Evolutionary conservation across 2,888 invertebrate species (phyloP).

Genomic region (Drosophila eohydei): DNA sequence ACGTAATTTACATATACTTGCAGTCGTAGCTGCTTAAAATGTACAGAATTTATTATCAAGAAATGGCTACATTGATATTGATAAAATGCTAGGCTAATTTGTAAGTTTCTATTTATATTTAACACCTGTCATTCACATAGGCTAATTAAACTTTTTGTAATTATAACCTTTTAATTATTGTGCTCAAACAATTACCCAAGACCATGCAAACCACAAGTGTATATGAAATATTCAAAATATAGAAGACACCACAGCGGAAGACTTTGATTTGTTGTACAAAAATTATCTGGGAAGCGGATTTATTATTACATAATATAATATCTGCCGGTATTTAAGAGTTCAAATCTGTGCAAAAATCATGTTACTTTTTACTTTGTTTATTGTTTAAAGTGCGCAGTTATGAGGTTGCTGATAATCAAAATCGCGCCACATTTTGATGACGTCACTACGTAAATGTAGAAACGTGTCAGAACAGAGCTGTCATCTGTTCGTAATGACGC

Average conservation of each 20-base stretch:
- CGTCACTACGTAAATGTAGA: conserved; percentile 15
- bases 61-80: conserved; percentile 57
- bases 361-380: not conserved
- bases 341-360: not conserved
- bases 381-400: conserved; percentile 6
- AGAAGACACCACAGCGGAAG: conserved; percentile 36
- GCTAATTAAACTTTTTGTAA: conserved; percentile 44
- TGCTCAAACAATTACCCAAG: conserved; percentile 60
- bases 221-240: conserved; percentile 46
- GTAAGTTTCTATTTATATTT: conserved; percentile 73
- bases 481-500: not conserved
- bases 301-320: not conserved
- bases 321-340: not conserved
- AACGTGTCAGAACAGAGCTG: conserved; percentile 9
- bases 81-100: conserved; percentile 41
- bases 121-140: conserved; percentile 60
- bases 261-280: not conserved
- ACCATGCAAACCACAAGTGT: conserved; percentile 16
- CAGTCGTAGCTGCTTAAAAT: conserved; percentile 14
- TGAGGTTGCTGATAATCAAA: conserved; percentile 22
- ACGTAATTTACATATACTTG: conserved; percentile 4
- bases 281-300: not conserved
- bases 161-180: conserved; percentile 45
- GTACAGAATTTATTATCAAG: conserved; percentile 55
- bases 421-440: conserved; percentile 49